phyloP scores from a whole-genome alignment of 2,888 invertebrate species.

The Drosophila sordidula region DNA sequence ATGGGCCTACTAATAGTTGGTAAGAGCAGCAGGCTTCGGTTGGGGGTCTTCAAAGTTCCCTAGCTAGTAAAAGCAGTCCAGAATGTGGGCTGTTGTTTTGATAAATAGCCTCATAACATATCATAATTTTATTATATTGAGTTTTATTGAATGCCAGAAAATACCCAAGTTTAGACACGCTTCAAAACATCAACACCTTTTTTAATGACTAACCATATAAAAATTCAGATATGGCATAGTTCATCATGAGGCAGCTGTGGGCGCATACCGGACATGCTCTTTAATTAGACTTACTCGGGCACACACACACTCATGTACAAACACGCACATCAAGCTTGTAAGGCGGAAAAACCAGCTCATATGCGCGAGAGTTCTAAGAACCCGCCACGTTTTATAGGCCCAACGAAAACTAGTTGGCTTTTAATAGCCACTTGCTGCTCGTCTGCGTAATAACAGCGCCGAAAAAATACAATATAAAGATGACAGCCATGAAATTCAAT shows the following conservation, averaged over 20 bases:
- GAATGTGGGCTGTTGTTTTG: not conserved
- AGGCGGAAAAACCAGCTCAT: slow-evolving; percentile 64
- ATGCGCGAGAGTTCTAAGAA: slow-evolving; percentile 62
- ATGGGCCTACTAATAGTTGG: no score
- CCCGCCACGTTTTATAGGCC: slow-evolving; percentile 64
- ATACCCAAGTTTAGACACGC: slow-evolving; percentile 27
- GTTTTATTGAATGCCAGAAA: slow-evolving; percentile 21
- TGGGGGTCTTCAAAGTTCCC: no score
- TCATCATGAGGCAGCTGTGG: slow-evolving; percentile 33
- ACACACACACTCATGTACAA: not conserved
- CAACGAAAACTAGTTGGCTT: slow-evolving; percentile 65
- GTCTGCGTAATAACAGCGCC: slow-evolving; percentile 61
- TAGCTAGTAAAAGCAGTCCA: not conserved
- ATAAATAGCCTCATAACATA: slow-evolving; percentile 1
- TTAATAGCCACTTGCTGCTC: slow-evolving; percentile 54
- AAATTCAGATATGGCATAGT: slow-evolving; percentile 19
- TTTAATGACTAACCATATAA: slow-evolving; percentile 29
- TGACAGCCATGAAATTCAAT: slow-evolving; percentile 72
- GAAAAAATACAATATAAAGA: slow-evolving; percentile 21
- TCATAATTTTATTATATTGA: not conserved
- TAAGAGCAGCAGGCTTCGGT: no score
- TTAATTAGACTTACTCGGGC: slow-evolving; percentile 39
- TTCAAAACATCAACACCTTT: slow-evolving; percentile 23
- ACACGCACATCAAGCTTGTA: slow-evolving; percentile 1
- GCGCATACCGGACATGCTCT: slow-evolving; percentile 59